Evolutionary conservation across 2,113 vertebrate species (phyloP).

Genomic region (Callithrix jacchus): DNA sequence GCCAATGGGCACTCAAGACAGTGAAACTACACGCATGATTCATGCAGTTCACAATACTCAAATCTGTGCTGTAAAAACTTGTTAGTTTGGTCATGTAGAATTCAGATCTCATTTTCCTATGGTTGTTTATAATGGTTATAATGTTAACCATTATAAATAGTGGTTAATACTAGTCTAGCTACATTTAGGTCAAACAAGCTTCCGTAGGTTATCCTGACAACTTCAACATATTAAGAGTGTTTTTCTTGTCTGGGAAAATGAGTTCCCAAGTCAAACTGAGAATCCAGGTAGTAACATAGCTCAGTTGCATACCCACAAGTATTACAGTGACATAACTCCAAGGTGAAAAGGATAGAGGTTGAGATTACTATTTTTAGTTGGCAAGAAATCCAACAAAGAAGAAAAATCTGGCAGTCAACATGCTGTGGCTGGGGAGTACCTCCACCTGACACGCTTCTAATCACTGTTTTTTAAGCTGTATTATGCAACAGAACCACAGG

Average conservation of each 20-base stretch:
- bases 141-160: not conserved
- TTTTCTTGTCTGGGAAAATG: not conserved
- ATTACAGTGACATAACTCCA: not conserved
- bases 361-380: not conserved
- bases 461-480: not conserved
- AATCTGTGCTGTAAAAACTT: not conserved
- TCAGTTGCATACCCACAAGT: not conserved
- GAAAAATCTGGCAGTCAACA: not conserved
- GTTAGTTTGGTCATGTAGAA: not conserved
- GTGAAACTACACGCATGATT: not conserved
- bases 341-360: not conserved
- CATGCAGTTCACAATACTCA: not conserved
- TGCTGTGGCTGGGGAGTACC: not conserved
- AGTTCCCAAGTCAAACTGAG: not conserved
- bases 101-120: not conserved
- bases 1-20: not conserved
- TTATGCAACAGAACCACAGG: not conserved
- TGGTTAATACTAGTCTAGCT: not conserved
- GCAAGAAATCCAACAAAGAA: not conserved
- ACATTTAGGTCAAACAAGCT: not conserved
- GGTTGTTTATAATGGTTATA: not conserved
- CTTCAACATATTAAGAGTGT: not conserved
- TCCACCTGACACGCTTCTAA: not conserved
- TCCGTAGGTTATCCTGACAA: not conserved
- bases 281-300: not conserved